Evolutionary conservation across 2,888 invertebrate genomes (phyloP), one percentile per base, ranked within the genome.

Genomic region (Acholoe squamosa): DNA sequence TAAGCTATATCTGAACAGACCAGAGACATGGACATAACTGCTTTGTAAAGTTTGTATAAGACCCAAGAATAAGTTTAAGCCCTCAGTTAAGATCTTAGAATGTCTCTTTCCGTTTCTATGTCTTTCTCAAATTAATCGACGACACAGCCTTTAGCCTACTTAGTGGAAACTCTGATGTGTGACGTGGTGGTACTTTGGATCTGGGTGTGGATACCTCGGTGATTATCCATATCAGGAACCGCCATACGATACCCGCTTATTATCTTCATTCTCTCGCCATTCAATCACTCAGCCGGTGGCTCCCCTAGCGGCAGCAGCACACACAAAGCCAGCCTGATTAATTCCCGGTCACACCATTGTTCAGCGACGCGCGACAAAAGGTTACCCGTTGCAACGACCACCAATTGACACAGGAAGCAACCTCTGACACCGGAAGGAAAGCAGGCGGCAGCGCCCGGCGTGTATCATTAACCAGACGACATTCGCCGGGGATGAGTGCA

Each of bases 371-470:
- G 33, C 54, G 19, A 86, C 86, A 86, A 86, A 54, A 86, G 86
- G 54, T 84, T 51, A 84, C 86, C 86, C 86, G 86, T 86, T 86
- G 54, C 86, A 54, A 56, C 86, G 56, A 14, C 86, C 31, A 12
- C 28, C 56, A 86, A 86, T 86, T 86, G 86, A 86, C 86, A 86
- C 86, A 86, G 86, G 86, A 86, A 86, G 86, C 54, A 25, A 86
- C 86, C 86, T 54, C 86, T 54, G 86, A 52, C 86, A 86, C 86
- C 52, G 86, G 86, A 86, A 86, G 56, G 86, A 86, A 33, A 14
- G 22, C n/a, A 31, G 52, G 86, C 86, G 28, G 28, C 86, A 28
- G 43, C 28, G 54, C 25, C 0, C 86, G 54, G 52, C 33, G 31
- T 33, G 54, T 54, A 86, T 86, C 86, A 86, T 86, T 86, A 86